phyloP scores from a whole-genome alignment of 2,113 vertebrate genomes.

The Rhinoderma darwinii region DNA sequence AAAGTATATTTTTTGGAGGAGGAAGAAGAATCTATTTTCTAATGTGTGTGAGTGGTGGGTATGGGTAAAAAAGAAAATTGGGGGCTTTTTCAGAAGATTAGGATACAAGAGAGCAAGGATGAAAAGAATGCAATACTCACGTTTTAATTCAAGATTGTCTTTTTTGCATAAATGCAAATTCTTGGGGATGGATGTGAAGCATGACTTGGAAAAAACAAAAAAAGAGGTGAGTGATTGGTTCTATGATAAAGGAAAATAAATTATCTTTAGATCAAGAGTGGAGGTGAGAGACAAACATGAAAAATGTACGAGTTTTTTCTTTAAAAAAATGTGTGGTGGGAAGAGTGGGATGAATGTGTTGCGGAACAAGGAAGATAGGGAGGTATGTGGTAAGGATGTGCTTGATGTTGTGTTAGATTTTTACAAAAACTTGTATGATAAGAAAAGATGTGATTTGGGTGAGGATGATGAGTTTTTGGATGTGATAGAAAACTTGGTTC shows the following conservation, averaged over 20 bases:
- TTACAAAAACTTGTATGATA: not conserved
- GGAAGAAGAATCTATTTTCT: not conserved
- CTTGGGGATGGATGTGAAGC: not conserved
- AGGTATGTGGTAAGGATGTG: not conserved
- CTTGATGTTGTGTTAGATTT: not conserved
- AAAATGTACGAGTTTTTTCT: conserved; percentile 1
- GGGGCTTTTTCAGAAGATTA: not conserved
- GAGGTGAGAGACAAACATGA: not conserved
- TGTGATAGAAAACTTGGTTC: no score
- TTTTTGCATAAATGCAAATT: not conserved
- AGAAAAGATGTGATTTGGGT: not conserved
- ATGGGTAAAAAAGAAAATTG: not conserved
- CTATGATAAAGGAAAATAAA: not conserved
- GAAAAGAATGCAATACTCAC: not conserved
- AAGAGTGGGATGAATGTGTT: not conserved
- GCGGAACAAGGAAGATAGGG: no score
- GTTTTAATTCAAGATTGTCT: not conserved
- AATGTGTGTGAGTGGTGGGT: not conserved
- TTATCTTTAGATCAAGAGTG: not conserved
- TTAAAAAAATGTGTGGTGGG: conserved; percentile 5
- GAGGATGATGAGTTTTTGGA: not conserved
- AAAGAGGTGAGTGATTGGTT: not conserved
- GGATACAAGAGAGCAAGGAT: not conserved
- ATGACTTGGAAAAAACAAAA: not conserved
- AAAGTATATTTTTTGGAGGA: not conserved